Evolutionary conservation across 1,140 invertebrate species (phyloP).

Genomic region (Nilaparvata lugens): DNA sequence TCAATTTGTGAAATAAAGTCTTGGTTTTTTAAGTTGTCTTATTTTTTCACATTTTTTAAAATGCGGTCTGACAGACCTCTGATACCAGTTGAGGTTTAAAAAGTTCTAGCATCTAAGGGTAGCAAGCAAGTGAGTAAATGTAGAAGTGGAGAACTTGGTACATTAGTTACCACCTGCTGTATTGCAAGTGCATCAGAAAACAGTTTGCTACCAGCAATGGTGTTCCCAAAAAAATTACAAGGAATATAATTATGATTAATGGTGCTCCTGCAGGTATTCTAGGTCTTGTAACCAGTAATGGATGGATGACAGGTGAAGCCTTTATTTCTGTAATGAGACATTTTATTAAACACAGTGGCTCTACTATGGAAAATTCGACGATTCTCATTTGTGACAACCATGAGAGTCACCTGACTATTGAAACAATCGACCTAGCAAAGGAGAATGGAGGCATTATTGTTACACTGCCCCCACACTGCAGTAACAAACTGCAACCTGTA

Average conservation of each 20-base stretch:
- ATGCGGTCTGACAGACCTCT: too few relatives aligned
- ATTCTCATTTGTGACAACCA: constrained; percentile 34
- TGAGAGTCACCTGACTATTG: constrained; percentile 31
- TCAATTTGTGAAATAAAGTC: constrained; percentile 9
- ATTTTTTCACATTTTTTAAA: too few relatives aligned
- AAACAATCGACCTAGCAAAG: constrained; percentile 27
- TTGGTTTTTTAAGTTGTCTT: not conserved
- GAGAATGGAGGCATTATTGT: constrained; percentile 31
- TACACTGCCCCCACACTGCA: constrained; percentile 29
- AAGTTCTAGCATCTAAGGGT: too few relatives aligned
- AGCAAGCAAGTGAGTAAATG: constrained; percentile 34
- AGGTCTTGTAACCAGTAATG: constrained; percentile 33
- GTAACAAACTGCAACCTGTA: constrained; percentile 34
- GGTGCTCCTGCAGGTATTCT: constrained; percentile 35
- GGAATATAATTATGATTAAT: constrained; percentile 24
- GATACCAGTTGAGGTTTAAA: too few relatives aligned
- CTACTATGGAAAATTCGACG: constrained; percentile 22
- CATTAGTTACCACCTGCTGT: constrained; percentile 32
- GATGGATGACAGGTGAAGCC: constrained; percentile 37
- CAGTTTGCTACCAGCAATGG: constrained; percentile 32
- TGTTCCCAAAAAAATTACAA: constrained; percentile 33
- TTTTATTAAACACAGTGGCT: constrained; percentile 31
- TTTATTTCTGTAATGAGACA: constrained; percentile 39
- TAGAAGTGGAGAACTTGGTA: constrained; percentile 34
- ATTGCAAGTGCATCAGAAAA: constrained; percentile 32